These are phyloP conservation scores for Vultur gryphus DNA, from an alignment of 2,797 vertebrate genomes.

Conservation along the genomic window DNA sequence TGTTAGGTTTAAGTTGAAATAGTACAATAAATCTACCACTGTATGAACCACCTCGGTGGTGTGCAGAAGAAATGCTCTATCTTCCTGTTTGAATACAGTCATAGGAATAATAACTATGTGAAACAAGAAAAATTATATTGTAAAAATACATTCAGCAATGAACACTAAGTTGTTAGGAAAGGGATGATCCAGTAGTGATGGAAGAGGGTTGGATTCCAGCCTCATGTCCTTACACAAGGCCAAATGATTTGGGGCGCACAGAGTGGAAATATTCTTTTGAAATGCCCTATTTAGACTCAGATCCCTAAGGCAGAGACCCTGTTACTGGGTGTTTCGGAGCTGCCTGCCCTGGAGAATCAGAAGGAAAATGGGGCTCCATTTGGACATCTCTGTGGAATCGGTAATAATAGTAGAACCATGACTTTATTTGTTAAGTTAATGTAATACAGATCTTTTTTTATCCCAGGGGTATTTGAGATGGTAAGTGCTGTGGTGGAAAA, in stretches of 20 bases:
- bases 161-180: background rate
- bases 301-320: background rate
- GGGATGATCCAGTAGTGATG: background rate
- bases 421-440: background rate
- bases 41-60: accelerated
- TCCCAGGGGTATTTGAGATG: background rate
- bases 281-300: background rate
- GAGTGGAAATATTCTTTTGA: background rate
- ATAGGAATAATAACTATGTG: background rate
- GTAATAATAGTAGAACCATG: background rate
- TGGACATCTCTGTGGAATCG: background rate
- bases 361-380: background rate
- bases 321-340: background rate
- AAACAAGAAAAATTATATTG: background rate
- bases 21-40: background rate
- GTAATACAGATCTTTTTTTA: background rate
- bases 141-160: background rate
- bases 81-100: background rate
- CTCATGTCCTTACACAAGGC: background rate
- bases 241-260: background rate
- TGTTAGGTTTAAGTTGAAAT: background rate
- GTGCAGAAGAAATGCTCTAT: background rate
- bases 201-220: background rate
- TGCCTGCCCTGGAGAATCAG: background rate
- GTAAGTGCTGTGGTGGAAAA: background rate